Percentiles rank a stretch among this genome's conserved stretches.
Conservation (phyloP, 1,140 invertebrate genomes). For the Micrasema longulum region DNA sequence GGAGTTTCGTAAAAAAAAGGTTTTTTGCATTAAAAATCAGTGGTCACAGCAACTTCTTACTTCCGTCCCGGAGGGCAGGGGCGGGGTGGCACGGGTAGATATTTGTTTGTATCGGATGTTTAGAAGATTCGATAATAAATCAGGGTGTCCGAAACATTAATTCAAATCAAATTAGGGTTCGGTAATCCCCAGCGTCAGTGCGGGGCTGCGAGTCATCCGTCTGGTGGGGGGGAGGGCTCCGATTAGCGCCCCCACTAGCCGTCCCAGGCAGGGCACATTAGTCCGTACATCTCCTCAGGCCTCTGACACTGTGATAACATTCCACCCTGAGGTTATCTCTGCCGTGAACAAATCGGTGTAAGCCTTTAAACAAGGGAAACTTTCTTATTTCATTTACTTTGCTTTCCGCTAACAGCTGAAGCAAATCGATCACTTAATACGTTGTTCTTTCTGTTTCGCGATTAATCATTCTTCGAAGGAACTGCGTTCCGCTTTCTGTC, state of each 20-base stretch:
- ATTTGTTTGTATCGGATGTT: conserved; percentile 40
- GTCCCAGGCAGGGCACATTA: conserved; percentile 21
- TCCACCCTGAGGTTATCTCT: conserved; percentile 33
- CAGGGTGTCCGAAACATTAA: conserved; percentile 54
- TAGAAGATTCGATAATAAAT: conserved; percentile 50
- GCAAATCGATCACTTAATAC: conserved; percentile 19
- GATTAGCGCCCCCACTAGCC: background rate
- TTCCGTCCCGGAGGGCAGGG: background rate
- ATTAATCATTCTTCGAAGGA: conserved; percentile 4
- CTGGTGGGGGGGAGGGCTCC: conserved; percentile 16
- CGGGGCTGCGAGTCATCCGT: conserved; percentile 44
- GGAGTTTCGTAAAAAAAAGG: no score
- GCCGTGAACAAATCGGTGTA: conserved; percentile 37
- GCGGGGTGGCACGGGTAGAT: background rate
- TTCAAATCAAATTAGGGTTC: conserved; percentile 54
- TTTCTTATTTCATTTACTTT: conserved; percentile 37
- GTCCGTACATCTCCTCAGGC: conserved; percentile 29
- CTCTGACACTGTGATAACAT: conserved; percentile 41
- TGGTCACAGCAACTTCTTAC: conserved; percentile 4
- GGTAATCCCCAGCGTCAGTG: conserved; percentile 52
- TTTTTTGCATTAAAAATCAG: conserved; percentile 6
- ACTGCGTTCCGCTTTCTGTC: no score
- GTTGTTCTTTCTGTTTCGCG: background rate
- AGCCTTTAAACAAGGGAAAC: conserved; percentile 38
- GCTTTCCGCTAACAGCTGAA: conserved; percentile 15